Base-by-base conservation (phyloP, 2,888 invertebrate species). In the Periphyllus acericola region DNA sequence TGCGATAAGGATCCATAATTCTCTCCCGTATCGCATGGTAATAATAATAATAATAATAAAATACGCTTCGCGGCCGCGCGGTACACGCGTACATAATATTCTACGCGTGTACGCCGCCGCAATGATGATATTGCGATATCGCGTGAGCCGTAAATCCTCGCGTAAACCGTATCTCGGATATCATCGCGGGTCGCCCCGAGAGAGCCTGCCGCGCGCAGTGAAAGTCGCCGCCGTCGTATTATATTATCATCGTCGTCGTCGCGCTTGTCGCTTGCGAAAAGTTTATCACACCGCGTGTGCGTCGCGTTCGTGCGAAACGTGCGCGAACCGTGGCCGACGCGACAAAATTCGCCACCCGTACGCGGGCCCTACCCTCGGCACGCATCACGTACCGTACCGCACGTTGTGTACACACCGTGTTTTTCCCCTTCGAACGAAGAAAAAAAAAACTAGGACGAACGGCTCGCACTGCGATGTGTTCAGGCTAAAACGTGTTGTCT, bases 161-260 rank as follows among this genome's bases (percentile, higher is more conserved):
- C n/a, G n/a, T n/a, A n/a, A n/a, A n/a, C n/a, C 71, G 71, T 32
- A 71, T 32, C 60, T 60, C 71, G 71, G 71, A 71, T 71, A 71
- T 71, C 71, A 71, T 71, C 71, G 71, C 32, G 71, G 71, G 32
- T 71, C 29, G 32, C 68, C 29, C 17, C 71, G 29, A 60, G 71
- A n/a, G 68, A 29, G 68, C 11, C 29, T 66, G 66, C 66, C 66
- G 60, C 25, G 46, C 60, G n/a, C n/a, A 60, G 60, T 60, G 60
- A 60, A 60, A 60, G 60, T 60, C 60, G 71, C 1, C 71, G 71
- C 11, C 29, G 14, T 0, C 68, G 32, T 29, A 29, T 4, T 71
- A 21, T 66, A 71, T 29, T 25, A 25, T 19, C 21, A 46, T 11
- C 14, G 14, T 46, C 46, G 14, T 46, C 14, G 46, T 46, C 46